Evolutionary conservation across 2,888 invertebrate species (phyloP), one percentile per base, ranked within the genome.

Genomic region (Sipha maydis): DNA sequence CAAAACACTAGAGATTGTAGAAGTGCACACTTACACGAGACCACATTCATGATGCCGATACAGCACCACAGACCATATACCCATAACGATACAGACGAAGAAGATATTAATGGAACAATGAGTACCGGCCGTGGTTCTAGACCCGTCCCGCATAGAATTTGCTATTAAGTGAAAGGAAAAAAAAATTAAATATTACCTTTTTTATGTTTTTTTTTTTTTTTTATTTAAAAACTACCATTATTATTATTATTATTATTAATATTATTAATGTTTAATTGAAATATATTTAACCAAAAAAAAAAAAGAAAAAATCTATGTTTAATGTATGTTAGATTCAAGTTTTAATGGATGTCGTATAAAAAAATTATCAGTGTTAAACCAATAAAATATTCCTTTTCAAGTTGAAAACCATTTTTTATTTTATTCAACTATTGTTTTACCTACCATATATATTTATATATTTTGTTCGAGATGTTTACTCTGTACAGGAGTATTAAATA

Each of bases 11-110:
- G 88, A 75, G 80, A 88, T 31, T 75, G 79, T 34, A 88, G 88
- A 67, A 75, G 73, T 38, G 19, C 80, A 25, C 82, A 88, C n/a
- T 82, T 88, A 25, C 88, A 88, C 48, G 88, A 88, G 61, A 88
- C 88, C 54, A 88, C 88, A 17, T 88, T 88, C n/a, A 88, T 80
- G 80, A 88, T 88, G 88, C 88, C 88, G 9, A 75, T 82, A 34
- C 86, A 78, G 17, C 88, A 82, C 41, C 86, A 69, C n/a, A 67
- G 69, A n/a, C 3, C 25, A 9, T 84, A 75, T 61, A 1, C 83
- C 28, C 76, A 69, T 3, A 85, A 85, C n/a, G 85, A 85, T 34
- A 48, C 85, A 5, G 85, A 85, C 19, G 85, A 85, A 48, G 85
- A 85, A 67, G 85, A 77, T 17, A 8, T 9, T 9, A 69, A 67